These are phyloP conservation scores for Glossosoma conforme DNA, from an alignment of 1,140 invertebrate genomes.

Conservation along the genomic window DNA sequence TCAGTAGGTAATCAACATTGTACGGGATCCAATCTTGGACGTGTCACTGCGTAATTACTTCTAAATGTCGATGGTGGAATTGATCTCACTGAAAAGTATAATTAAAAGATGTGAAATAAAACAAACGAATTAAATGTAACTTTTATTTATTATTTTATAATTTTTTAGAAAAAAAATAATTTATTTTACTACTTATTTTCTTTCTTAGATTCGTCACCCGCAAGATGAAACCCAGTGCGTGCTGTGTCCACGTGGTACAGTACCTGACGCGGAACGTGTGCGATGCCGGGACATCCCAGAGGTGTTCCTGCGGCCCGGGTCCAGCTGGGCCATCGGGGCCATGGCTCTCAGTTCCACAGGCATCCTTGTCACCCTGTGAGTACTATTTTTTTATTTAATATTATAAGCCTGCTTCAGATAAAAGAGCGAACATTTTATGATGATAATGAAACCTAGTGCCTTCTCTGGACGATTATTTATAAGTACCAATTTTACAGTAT, in stretches of 20 bases:
- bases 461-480: too few relatives aligned
- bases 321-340: slow-evolving; percentile 85
- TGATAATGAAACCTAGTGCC: background rate
- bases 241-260: slow-evolving; percentile 74
- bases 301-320: slow-evolving; percentile 73
- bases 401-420: too few relatives aligned
- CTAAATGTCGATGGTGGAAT: too few relatives aligned
- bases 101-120: background rate
- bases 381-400: slow-evolving; percentile 34
- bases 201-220: slow-evolving; percentile 68
- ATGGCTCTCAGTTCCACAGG: slow-evolving; percentile 76
- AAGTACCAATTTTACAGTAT: too few relatives aligned
- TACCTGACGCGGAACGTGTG: slow-evolving; percentile 71
- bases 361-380: slow-evolving; percentile 69
- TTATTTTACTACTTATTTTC: background rate
- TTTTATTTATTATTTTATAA: background rate
- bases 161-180: background rate
- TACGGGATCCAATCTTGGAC: too few relatives aligned
- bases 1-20: too few relatives aligned
- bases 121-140: background rate
- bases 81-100: too few relatives aligned
- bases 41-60: too few relatives aligned
- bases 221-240: slow-evolving; percentile 75
- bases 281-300: slow-evolving; percentile 76
- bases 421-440: background rate